Conservation (phyloP, 2,797 vertebrate genomes). For the Melanotaenia boesemani region DNA sequence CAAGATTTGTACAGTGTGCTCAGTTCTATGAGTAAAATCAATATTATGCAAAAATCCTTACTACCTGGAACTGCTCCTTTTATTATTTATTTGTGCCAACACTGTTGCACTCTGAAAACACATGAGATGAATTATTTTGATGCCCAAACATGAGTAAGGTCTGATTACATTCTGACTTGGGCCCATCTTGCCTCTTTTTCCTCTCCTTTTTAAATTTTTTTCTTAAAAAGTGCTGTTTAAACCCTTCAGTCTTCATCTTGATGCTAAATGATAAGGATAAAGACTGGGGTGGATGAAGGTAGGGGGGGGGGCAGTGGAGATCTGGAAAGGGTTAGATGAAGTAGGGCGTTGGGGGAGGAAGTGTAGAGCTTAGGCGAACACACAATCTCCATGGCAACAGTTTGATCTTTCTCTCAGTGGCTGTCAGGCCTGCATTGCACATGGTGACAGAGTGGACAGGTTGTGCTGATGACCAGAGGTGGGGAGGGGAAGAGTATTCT, state of each 20-base stretch:
- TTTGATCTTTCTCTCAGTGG: constrained; percentile 77
- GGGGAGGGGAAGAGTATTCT: constrained; percentile 24
- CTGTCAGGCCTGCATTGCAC: constrained; percentile 76
- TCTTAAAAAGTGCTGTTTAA: constrained; percentile 7
- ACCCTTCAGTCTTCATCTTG: constrained; percentile 30
- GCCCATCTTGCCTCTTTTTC: neutral
- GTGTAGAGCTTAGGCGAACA: constrained; percentile 77
- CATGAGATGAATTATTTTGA: constrained; percentile 27
- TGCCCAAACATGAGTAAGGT: constrained; percentile 43
- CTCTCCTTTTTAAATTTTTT: neutral
- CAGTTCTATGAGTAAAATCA: neutral
- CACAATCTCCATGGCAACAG: constrained; percentile 85
- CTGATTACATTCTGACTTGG: constrained; percentile 39
- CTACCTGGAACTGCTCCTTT: constrained; percentile 35
- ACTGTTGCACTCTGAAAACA: constrained; percentile 5
- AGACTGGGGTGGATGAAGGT: constrained; percentile 18
- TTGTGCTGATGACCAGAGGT: constrained; percentile 77
- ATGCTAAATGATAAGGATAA: constrained; percentile 42
- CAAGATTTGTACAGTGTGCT: neutral
- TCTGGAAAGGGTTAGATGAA: constrained; percentile 81
- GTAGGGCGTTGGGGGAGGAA: constrained; percentile 69
- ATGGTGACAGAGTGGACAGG: constrained; percentile 79
- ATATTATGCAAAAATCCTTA: neutral
- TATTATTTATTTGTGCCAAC: constrained; percentile 47
- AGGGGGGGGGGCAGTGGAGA: constrained; percentile 57